These are phyloP conservation scores for Ia io DNA, from an alignment of 2,113 vertebrate species.

Conservation along the genomic window DNA sequence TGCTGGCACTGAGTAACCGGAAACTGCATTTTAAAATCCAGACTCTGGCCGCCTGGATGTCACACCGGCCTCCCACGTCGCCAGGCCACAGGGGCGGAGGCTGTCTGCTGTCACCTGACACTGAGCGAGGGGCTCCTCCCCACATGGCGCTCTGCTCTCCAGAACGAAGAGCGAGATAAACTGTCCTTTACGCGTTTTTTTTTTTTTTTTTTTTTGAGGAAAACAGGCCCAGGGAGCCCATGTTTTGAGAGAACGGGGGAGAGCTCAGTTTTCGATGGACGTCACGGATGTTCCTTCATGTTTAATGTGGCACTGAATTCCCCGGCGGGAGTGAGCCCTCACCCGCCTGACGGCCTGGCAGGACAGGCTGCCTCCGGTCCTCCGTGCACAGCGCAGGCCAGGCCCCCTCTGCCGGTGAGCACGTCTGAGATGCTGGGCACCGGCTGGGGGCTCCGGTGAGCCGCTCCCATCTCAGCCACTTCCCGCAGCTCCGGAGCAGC, in stretches of 20 bases:
- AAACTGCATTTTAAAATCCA: background rate
- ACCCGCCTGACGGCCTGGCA: rapidly evolving
- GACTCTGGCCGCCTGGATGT: rapidly evolving
- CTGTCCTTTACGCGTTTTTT: too few species aligned
- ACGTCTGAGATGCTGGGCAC: rapidly evolving
- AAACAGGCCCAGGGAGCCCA: background rate
- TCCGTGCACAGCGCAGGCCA: background rate
- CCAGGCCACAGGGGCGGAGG: background rate
- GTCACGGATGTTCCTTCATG: too few species aligned
- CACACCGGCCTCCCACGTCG: background rate
- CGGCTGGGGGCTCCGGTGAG: rapidly evolving
- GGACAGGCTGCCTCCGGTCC: too few species aligned
- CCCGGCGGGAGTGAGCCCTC: background rate
- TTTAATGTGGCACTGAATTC: rapidly evolving
- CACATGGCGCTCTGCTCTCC: rapidly evolving
- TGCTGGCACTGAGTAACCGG: background rate
- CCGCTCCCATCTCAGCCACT: background rate
- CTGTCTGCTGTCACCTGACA: background rate
- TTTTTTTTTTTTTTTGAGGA: too few species aligned
- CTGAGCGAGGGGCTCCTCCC: rapidly evolving
- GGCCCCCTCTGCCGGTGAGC: background rate
- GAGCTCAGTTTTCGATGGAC: background rate
- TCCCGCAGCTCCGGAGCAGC: background rate
- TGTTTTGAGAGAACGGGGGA: background rate
- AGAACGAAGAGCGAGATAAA: background rate